These are phyloP conservation scores for Pollenia labialis DNA, from an alignment of 2,888 invertebrate species.

Conservation along the genomic window DNA sequence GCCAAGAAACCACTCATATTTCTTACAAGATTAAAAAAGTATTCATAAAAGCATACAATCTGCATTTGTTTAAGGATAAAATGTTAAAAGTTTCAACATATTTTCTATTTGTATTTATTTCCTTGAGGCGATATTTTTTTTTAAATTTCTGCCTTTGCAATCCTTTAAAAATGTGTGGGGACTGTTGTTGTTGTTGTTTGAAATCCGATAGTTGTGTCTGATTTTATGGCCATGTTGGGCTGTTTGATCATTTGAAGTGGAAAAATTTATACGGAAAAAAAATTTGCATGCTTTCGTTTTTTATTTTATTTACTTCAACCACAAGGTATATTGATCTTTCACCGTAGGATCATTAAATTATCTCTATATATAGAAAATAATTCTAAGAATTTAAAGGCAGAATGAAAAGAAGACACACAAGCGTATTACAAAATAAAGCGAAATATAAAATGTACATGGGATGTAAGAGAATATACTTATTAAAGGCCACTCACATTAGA, in stretches of 20 bases:
- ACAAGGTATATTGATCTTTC: constrained; percentile 25
- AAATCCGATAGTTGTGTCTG: constrained; percentile 32
- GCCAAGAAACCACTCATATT: background rate
- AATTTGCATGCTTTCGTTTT: constrained; percentile 55
- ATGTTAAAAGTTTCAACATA: background rate
- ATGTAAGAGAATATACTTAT: too few relatives aligned
- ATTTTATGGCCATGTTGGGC: constrained; percentile 14
- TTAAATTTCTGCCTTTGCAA: background rate
- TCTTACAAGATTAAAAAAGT: background rate
- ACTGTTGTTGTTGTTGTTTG: background rate
- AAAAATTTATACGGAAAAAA: constrained; percentile 31
- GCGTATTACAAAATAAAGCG: background rate
- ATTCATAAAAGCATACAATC: background rate
- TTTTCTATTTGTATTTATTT: constrained; percentile 21
- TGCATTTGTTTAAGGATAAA: constrained; percentile 15
- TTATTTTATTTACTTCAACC: constrained; percentile 14
- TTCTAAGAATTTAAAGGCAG: constrained; percentile 34
- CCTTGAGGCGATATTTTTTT: background rate
- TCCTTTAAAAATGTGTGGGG: background rate
- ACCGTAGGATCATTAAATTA: constrained; percentile 35
- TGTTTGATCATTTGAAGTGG: constrained; percentile 30
- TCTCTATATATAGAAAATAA: constrained; percentile 30
- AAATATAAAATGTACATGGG: background rate
- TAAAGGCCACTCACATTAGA: too few relatives aligned
- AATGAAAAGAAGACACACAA: background rate